These are phyloP conservation scores for Nasonovia ribisnigri DNA, from an alignment of 2,888 invertebrate species.

Conservation along the genomic window DNA sequence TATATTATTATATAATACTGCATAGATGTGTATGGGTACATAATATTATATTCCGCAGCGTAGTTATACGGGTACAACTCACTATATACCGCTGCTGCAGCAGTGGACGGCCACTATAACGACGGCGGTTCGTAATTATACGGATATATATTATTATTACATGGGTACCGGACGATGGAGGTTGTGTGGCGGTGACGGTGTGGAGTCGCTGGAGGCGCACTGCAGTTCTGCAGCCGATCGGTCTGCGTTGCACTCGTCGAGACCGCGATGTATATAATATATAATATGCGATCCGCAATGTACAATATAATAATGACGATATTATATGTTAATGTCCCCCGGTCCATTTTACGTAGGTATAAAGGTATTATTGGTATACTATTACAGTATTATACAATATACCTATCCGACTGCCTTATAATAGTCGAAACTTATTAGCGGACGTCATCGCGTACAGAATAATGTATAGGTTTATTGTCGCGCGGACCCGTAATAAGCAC, in stretches of 20 bases:
- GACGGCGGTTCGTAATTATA: neutral
- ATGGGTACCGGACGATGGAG: neutral
- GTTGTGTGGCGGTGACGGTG: neutral
- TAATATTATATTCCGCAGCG: no score
- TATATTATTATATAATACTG: no score
- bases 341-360: neutral
- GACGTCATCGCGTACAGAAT: neutral
- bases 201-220: neutral
- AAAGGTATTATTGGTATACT: neutral
- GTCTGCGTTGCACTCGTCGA: neutral
- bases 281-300: neutral
- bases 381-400: neutral
- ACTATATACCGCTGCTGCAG: neutral
- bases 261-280: neutral
- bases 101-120: neutral
- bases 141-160: neutral
- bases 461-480: neutral
- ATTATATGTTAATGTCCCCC: neutral
- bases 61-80: neutral
- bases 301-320: neutral
- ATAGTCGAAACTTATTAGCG: neutral
- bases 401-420: neutral
- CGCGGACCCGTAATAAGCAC: neutral
- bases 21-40: neutral
- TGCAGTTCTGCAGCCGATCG: neutral